Conservation (phyloP, 2,797 vertebrate species). For the Microchirus variegatus region DNA sequence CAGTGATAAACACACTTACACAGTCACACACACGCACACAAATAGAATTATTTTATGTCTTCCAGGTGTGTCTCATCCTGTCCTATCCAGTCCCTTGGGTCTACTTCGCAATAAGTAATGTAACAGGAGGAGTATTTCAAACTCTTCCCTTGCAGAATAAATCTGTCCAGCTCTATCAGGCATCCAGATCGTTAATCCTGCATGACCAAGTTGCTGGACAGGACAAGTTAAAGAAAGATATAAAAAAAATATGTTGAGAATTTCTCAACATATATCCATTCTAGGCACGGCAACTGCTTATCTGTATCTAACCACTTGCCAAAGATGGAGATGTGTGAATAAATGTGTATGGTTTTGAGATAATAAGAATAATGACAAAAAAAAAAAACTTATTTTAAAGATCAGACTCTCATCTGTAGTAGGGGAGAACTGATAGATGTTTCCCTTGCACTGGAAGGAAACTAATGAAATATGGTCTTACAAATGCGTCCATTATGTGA, state of each 20-base stretch:
- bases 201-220: not conserved
- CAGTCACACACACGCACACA: no score
- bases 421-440: slow-evolving; percentile 41
- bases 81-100: no score
- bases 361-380: slow-evolving; percentile 20
- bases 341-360: slow-evolving; percentile 8
- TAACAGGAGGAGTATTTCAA: no score
- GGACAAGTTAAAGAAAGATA: not conserved
- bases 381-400: slow-evolving; percentile 23
- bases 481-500: slow-evolving; percentile 63
- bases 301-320: not conserved
- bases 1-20: no score
- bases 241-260: not conserved
- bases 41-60: no score
- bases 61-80: no score
- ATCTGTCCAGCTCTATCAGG: no score
- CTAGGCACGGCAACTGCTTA: not conserved
- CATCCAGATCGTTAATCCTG: no score
- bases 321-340: slow-evolving; percentile 3
- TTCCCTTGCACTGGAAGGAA: slow-evolving; percentile 40
- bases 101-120: no score
- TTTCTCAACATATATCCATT: slow-evolving; percentile 3
- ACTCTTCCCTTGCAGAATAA: no score
- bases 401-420: slow-evolving; percentile 36
- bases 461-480: slow-evolving; percentile 68